Conservation (phyloP, 2,888 invertebrate genomes). For the Agrilus biguttatus region DNA sequence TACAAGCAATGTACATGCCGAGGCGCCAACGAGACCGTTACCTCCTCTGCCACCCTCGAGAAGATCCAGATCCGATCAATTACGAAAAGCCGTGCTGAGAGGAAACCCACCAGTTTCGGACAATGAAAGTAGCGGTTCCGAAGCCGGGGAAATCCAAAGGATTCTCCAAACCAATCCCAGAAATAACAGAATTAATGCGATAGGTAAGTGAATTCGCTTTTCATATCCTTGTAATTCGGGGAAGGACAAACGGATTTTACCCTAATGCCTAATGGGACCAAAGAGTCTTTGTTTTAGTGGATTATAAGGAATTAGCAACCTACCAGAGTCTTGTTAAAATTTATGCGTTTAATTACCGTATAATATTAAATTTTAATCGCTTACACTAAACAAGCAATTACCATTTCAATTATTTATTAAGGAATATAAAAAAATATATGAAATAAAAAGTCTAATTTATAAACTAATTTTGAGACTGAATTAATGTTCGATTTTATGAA, state of each 20-base stretch:
- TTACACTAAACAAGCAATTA: too few species aligned
- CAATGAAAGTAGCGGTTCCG: slow-evolving; percentile 58
- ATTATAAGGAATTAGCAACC: too few species aligned
- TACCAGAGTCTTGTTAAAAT: too few species aligned
- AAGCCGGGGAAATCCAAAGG: slow-evolving; percentile 55
- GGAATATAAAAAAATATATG: neutral
- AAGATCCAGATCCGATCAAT: slow-evolving; percentile 8
- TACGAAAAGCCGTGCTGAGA: slow-evolving; percentile 11
- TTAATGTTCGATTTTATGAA: slow-evolving; percentile 30
- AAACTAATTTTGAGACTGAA: neutral
- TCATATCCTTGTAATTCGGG: neutral
- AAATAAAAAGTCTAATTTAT: neutral
- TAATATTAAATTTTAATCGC: too few species aligned
- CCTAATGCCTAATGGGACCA: too few species aligned
- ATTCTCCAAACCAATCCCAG: slow-evolving; percentile 38
- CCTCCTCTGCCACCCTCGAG: slow-evolving; percentile 27
- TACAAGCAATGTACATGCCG: slow-evolving; percentile 1
- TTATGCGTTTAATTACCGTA: too few species aligned
- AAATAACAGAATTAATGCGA: slow-evolving; percentile 18
- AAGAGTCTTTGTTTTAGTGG: too few species aligned
- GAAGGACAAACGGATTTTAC: neutral
- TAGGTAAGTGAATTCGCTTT: slow-evolving; percentile 20
- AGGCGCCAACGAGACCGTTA: slow-evolving; percentile 26
- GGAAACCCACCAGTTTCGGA: slow-evolving; percentile 33
- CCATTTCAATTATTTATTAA: too few species aligned